Conservation (phyloP, 2,888 invertebrate genomes). For the Eupithecia abbreviata region DNA sequence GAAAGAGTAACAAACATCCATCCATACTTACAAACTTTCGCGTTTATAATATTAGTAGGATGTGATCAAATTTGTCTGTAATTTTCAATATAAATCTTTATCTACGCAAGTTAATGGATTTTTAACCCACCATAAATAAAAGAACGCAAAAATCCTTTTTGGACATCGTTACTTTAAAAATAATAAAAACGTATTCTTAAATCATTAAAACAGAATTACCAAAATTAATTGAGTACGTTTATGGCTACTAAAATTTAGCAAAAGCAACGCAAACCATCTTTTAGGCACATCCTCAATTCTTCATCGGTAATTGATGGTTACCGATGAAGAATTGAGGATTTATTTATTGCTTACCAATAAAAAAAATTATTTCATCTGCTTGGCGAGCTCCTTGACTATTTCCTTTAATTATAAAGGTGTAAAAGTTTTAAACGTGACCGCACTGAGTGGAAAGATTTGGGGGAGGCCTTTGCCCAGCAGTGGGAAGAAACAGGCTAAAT, state of each 20-base stretch:
- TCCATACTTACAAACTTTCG: no score
- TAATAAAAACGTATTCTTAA: not conserved
- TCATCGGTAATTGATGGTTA: constrained; percentile 9
- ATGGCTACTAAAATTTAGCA: not conserved
- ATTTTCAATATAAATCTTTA: not conserved
- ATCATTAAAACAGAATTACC: not conserved
- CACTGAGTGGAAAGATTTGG: no score
- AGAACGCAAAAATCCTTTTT: not conserved
- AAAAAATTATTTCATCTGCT: constrained; percentile 26
- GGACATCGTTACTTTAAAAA: not conserved
- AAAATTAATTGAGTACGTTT: not conserved
- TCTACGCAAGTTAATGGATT: not conserved
- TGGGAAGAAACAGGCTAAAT: no score
- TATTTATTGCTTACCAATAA: constrained; percentile 25
- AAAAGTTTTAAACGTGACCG: no score
- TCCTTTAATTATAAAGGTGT: constrained; percentile 28
- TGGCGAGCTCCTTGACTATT: constrained; percentile 29
- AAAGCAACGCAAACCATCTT: not conserved
- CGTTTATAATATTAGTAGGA: no score
- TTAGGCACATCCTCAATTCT: not conserved
- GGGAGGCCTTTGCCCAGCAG: no score
- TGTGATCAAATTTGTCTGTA: not conserved
- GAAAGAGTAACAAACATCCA: no score
- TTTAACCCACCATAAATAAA: not conserved
- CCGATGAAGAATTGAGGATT: constrained; percentile 24